Conservation (phyloP, 2,113 vertebrate genomes). For the Ptilonorhynchus violaceus region DNA sequence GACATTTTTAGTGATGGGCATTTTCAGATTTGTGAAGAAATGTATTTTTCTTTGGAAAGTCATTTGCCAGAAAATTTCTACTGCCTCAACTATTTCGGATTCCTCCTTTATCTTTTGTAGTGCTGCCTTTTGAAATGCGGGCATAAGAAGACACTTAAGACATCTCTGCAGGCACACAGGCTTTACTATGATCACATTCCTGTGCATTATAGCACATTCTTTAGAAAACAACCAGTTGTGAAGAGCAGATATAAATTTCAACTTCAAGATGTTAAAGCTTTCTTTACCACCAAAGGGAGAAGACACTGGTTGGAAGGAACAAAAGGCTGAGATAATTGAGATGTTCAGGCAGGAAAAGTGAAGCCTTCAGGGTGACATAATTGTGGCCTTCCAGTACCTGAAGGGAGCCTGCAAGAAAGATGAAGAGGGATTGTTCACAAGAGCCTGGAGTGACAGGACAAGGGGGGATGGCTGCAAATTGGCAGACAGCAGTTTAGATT, state of each 20-base stretch:
- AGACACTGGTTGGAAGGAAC: background rate
- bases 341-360: background rate
- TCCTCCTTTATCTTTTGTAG: background rate
- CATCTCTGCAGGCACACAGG: background rate
- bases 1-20: background rate
- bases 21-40: background rate
- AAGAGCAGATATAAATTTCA: background rate
- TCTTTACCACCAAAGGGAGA: background rate
- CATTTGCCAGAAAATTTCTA: background rate
- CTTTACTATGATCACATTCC: background rate
- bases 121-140: background rate
- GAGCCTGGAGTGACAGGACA: background rate
- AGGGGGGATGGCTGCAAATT: background rate
- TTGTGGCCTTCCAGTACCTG: background rate
- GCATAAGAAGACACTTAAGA: background rate
- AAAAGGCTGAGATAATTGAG: background rate
- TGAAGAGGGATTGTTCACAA: background rate
- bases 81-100: background rate
- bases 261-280: background rate
- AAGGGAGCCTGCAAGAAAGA: background rate
- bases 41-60: background rate
- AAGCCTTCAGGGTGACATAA: background rate
- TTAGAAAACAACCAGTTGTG: background rate
- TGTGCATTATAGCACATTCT: background rate
- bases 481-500: background rate